Percentiles rank a stretch among this genome's conserved stretches.
Evolutionary conservation across 1,140 invertebrate genomes (phyloP).

Genomic region (Leucophenga varia): DNA sequence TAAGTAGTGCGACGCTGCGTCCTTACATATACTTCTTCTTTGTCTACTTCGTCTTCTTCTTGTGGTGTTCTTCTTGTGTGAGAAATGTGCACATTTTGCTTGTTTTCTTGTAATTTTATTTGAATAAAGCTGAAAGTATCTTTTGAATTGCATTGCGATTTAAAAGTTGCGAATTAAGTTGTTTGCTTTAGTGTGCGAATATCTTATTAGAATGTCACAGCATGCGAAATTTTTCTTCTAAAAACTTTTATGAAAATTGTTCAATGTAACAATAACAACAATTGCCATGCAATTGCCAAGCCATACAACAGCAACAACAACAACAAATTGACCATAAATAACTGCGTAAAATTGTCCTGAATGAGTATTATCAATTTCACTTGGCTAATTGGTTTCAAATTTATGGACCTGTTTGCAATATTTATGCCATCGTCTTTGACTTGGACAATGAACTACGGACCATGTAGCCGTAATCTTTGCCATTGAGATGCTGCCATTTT

Average conservation of each 20-base stretch:
- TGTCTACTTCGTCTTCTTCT: too few species aligned
- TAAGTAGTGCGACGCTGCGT: conserved; percentile 48
- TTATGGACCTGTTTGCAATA: conserved; percentile 55
- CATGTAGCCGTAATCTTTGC: background rate
- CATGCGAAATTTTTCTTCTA: too few species aligned
- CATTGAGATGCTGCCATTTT: background rate
- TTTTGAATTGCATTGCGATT: too few species aligned
- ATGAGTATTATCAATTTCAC: conserved; percentile 51
- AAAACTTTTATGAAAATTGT: too few species aligned
- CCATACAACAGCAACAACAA: conserved; percentile 5
- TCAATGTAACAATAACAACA: background rate
- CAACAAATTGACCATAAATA: background rate
- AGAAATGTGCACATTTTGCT: conserved; percentile 47
- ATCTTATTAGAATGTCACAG: too few species aligned
- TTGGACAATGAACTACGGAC: background rate
- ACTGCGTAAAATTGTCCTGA: conserved; percentile 16
- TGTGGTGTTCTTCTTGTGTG: conserved; percentile 11
- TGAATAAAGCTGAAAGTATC: too few species aligned
- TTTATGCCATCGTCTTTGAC: conserved; percentile 31
- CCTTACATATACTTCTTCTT: too few species aligned
- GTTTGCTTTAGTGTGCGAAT: too few species aligned
- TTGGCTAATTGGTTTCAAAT: conserved; percentile 55
- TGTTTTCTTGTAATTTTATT: conserved; percentile 51
- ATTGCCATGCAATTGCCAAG: background rate
- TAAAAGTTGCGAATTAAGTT: conserved; percentile 38